A percentile compares a stretch with the other conserved stretches of the same genome.
These are phyloP conservation scores for Tetragnatha montana DNA, from an alignment of 2,888 invertebrate species.

Conservation along the genomic window DNA sequence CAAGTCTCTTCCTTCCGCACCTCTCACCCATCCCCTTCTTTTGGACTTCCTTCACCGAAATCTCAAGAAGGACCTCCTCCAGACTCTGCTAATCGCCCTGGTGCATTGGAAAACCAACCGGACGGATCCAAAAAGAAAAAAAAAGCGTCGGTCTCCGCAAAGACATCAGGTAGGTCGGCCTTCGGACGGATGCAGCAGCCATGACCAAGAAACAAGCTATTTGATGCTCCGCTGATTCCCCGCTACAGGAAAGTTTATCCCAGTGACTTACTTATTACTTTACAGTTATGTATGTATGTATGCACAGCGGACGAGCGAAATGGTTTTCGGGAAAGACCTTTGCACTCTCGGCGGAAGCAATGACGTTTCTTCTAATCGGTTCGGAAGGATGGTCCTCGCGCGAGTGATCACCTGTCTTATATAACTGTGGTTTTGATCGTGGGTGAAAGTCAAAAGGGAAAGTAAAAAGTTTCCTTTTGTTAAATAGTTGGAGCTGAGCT, in stretches of 20 bases:
- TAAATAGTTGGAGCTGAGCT: not conserved
- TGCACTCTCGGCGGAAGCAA: too few species aligned
- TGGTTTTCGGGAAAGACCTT: too few species aligned
- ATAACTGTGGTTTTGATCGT: not conserved
- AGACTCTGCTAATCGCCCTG: not conserved
- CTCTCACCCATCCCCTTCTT: constrained; percentile 6
- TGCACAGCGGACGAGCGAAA: not conserved
- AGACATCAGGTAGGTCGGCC: not conserved
- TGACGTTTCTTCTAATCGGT: not conserved
- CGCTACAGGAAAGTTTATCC: not conserved
- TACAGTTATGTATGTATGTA: constrained; percentile 2
- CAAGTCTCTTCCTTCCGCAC: not conserved
- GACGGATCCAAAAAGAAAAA: constrained; percentile 2
- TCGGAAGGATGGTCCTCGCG: not conserved
- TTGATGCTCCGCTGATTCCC: constrained; percentile 9
- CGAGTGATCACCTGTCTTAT: not conserved
- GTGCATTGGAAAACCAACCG: not conserved
- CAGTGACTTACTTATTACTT: constrained; percentile 10
- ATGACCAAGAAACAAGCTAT: constrained; percentile 26
- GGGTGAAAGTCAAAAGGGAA: not conserved
- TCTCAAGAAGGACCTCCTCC: not conserved
- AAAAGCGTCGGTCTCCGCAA: not conserved
- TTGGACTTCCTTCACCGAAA: constrained; percentile 2
- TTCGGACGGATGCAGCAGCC: not conserved
- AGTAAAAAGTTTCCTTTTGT: not conserved